These are phyloP conservation scores for Carabus problematicus DNA, from an alignment of 2,888 invertebrate species.

Conservation along the genomic window DNA sequence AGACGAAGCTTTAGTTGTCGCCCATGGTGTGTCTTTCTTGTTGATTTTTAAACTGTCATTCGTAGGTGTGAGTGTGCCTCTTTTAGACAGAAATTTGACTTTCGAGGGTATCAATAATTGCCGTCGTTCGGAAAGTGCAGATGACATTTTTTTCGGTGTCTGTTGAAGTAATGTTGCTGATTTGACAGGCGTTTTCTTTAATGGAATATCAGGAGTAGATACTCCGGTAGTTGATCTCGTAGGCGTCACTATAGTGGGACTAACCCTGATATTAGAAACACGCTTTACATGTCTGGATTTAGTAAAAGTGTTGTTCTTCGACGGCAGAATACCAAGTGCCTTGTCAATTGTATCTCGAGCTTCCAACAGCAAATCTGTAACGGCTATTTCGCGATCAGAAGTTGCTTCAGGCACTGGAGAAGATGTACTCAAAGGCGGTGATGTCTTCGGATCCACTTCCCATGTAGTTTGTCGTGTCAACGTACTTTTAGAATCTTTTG, in stretches of 20 bases:
- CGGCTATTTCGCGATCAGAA: conserved; percentile 11
- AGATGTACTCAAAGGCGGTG: conserved; percentile 22
- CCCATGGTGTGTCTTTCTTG: too few species aligned
- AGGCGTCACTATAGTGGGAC: conserved; percentile 26
- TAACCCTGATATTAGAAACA: conserved; percentile 26
- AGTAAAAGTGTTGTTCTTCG: conserved; percentile 23
- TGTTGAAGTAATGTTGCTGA: too few species aligned
- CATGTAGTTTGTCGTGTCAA: conserved; percentile 6
- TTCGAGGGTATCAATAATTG: too few species aligned
- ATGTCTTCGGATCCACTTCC: conserved; percentile 31
- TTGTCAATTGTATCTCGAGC: conserved; percentile 24
- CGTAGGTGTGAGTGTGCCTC: too few species aligned
- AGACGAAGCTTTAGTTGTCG: too few species aligned
- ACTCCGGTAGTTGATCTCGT: conserved; percentile 17
- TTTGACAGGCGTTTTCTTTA: conserved; percentile 14
- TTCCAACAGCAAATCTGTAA: conserved; percentile 2
- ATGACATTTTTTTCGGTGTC: too few species aligned
- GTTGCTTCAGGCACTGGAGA: conserved; percentile 11
- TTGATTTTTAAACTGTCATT: too few species aligned
- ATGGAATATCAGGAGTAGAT: conserved; percentile 24
- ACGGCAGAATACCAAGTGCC: conserved; percentile 15
- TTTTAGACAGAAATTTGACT: too few species aligned
- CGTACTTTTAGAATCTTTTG: conserved; percentile 2
- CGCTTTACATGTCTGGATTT: conserved; percentile 24
- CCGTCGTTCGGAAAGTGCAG: too few species aligned